phyloP scores from a whole-genome alignment of 2,888 invertebrate genomes.

The Mantis religiosa region DNA sequence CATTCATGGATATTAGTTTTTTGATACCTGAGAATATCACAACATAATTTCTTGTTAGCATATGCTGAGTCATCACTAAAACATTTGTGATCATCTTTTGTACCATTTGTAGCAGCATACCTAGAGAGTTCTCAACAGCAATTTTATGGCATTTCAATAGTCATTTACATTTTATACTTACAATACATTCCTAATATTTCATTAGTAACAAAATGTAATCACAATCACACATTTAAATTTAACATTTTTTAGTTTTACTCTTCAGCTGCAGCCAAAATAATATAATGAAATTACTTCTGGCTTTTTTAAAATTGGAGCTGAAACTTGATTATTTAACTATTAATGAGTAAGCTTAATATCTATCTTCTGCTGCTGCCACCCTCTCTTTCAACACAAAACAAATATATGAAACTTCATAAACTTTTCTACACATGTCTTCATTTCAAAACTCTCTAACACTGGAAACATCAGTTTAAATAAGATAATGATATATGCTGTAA shows the following conservation, averaged over 20 bases:
- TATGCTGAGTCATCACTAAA: neutral
- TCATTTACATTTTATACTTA: neutral
- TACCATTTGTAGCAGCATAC: neutral
- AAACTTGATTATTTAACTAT: too few species aligned
- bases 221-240: neutral
- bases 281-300: too few species aligned
- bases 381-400: too few species aligned
- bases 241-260: neutral
- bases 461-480: too few species aligned
- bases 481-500: too few species aligned
- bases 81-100: too few species aligned
- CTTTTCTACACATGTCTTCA: too few species aligned
- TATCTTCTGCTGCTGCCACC: too few species aligned
- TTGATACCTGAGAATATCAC: neutral
- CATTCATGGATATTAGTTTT: neutral
- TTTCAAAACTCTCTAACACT: too few species aligned
- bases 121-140: neutral
- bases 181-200: neutral
- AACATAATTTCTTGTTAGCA: neutral
- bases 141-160: neutral
- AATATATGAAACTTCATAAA: too few species aligned
- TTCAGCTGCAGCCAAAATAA: neutral
- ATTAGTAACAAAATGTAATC: neutral
- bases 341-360: too few species aligned
- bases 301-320: too few species aligned